Percentiles rank a stretch among this genome's conserved stretches.
Evolutionary conservation across 1,140 invertebrate genomes (phyloP).

Genomic region (Drosophila simulans): DNA sequence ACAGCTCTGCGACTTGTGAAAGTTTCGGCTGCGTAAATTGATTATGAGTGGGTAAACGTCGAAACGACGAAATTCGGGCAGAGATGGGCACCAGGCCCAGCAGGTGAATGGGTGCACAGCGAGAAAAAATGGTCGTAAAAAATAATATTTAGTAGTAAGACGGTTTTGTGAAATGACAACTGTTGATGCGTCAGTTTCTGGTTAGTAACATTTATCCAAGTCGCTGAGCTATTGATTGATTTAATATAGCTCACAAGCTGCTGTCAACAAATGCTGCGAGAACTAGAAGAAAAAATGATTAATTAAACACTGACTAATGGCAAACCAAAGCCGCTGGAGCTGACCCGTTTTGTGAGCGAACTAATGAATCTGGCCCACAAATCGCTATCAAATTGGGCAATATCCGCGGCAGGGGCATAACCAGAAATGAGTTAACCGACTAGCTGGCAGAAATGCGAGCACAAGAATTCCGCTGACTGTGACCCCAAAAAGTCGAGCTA

Average conservation of each 20-base stretch:
- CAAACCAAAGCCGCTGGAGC: conserved; percentile 41
- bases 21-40: conserved; percentile 59
- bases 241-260: not conserved
- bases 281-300: conserved; percentile 3
- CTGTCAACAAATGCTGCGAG: conserved; percentile 14
- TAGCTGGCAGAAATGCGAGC: conserved; percentile 49
- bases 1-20: conserved; percentile 49
- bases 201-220: not conserved
- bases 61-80: conserved; percentile 23
- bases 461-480: conserved; percentile 74
- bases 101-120: conserved; percentile 33
- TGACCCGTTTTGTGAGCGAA: conserved; percentile 39
- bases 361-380: conserved; percentile 38
- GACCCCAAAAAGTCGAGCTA: conserved; percentile 79
- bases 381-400: conserved; percentile 70
- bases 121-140: conserved; percentile 6
- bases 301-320: conserved; percentile 39
- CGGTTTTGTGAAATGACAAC: not conserved
- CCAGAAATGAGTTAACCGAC: conserved; percentile 65
- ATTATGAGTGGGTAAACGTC: conserved; percentile 50
- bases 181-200: not conserved
- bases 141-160: not conserved
- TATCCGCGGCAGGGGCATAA: conserved; percentile 29
- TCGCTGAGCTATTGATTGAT: not conserved
- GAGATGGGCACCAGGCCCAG: conserved; percentile 26